Evolutionary conservation across 2,113 vertebrate species (phyloP).

Genomic region (Numenius arquata): DNA sequence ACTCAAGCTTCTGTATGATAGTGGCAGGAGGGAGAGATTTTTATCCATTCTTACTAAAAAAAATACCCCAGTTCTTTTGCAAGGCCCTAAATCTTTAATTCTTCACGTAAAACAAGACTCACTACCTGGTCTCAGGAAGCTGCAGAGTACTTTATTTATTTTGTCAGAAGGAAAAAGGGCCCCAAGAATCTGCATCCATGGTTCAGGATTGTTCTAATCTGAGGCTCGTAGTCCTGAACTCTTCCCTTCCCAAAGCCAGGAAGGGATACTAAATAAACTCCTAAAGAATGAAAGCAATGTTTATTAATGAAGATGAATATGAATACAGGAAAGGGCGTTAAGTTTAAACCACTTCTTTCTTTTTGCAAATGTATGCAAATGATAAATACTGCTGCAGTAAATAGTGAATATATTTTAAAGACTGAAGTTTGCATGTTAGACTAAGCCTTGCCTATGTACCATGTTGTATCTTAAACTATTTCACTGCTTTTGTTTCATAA

Average conservation of each 20-base stretch:
- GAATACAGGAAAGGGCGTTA: neutral
- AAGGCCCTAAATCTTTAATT: neutral
- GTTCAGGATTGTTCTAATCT: constrained; percentile 14
- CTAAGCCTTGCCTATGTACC: neutral
- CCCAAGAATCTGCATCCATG: neutral
- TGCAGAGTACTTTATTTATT: neutral
- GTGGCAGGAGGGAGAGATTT: neutral
- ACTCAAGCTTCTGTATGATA: neutral
- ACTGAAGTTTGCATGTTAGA: neutral
- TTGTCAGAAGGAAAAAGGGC: neutral
- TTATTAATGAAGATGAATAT: neutral
- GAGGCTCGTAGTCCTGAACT: neutral
- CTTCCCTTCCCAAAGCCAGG: neutral
- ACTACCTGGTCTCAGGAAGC: neutral
- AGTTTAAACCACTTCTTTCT: neutral
- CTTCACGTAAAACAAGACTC: neutral
- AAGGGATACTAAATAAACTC: neutral
- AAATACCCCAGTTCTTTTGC: neutral
- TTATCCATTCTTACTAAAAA: neutral
- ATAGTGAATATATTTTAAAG: neutral
- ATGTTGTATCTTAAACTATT: neutral
- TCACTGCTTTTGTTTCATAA: neutral
- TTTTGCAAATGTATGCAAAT: neutral
- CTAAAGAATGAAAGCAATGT: neutral
- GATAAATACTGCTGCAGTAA: neutral